Base-by-base conservation (phyloP, 2,888 invertebrate species). In the Hofmannophila pseudospretella region DNA sequence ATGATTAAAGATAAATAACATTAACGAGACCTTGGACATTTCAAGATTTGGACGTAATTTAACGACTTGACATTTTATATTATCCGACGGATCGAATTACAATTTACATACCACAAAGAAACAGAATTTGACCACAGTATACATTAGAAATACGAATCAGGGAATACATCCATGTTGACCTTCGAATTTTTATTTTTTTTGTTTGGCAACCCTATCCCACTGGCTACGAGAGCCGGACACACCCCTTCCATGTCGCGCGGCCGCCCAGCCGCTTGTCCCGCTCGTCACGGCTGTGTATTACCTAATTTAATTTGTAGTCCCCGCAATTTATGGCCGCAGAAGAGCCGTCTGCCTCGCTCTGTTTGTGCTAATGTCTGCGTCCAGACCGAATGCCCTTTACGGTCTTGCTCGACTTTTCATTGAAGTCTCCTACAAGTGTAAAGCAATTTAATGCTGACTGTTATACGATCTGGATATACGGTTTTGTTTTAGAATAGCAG, bases 251-350 rank as follows among this genome's bases (percentile, higher is more conserved):
- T 84, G 84, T 84, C 67, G 61, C 54, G 66, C 60, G 68, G 67
- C 67, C 67, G 58, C 62, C 66, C 60, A 44, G 76, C 67, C 69
- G 76, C 68, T 72, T 69, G 80, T 76, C 79, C 67, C 67, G 61
- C 78, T 80, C 80, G 81, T 81, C 84, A 84, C 77, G 64, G 67
- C 61, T 71, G 72, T 75, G 80, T 80, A 82, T 84, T 80, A 84
- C 81, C 82, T 85, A 85, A 85, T 85, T 85, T 84, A 84, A 85
- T 85, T 85, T 82, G 84, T 80, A 77, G 71, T 72, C 74, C 59
- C 69, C 76, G 61, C 76, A 82, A 85, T 84, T 84, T 84, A 84
- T 81, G 74, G 73, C 65, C 63, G 58, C 72, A 70, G 73, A 75
- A 76, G 74, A 72, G 74, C 72, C 66, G 71, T 68, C 74, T 69